These are phyloP conservation scores for Corythaeola cristata DNA, from an alignment of 2,113 vertebrate genomes.

Conservation along the genomic window DNA sequence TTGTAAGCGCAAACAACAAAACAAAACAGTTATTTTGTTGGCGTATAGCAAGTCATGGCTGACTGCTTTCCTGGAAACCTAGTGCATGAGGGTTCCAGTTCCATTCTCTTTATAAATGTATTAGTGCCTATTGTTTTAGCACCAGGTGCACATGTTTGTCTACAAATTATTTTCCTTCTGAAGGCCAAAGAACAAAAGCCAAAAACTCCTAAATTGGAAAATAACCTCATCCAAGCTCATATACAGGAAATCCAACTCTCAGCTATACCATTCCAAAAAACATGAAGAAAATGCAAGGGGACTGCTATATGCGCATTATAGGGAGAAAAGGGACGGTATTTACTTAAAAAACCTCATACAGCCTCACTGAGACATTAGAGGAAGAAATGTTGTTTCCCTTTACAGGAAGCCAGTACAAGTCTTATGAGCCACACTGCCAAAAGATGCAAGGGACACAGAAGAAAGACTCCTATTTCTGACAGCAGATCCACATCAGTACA, in stretches of 20 bases:
- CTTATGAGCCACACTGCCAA: not conserved
- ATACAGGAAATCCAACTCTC: conserved; percentile 45
- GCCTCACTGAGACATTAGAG: not conserved
- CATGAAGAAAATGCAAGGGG: not conserved
- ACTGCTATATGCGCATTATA: not conserved
- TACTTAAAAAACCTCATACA: not conserved
- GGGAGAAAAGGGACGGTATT: not conserved
- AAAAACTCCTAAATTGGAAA: conserved; percentile 6
- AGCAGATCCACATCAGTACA: not conserved
- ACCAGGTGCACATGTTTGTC: conserved; percentile 69
- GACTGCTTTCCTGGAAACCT: conserved; percentile 61
- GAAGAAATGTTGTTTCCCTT: not conserved
- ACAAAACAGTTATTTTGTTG: not conserved
- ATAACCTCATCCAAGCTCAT: conserved; percentile 30
- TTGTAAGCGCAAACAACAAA: not conserved
- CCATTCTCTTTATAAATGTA: conserved; percentile 17
- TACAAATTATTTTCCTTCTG: conserved; percentile 59
- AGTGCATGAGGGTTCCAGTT: conserved; percentile 5
- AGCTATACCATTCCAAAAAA: not conserved
- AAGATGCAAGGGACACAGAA: not conserved
- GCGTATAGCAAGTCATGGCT: not conserved
- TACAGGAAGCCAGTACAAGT: not conserved
- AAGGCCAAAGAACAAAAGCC: conserved; percentile 62
- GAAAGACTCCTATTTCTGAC: not conserved
- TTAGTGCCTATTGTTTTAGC: conserved; percentile 61